Base-by-base conservation (phyloP, 1,140 invertebrate species). In the Drosophila bifasciata region DNA sequence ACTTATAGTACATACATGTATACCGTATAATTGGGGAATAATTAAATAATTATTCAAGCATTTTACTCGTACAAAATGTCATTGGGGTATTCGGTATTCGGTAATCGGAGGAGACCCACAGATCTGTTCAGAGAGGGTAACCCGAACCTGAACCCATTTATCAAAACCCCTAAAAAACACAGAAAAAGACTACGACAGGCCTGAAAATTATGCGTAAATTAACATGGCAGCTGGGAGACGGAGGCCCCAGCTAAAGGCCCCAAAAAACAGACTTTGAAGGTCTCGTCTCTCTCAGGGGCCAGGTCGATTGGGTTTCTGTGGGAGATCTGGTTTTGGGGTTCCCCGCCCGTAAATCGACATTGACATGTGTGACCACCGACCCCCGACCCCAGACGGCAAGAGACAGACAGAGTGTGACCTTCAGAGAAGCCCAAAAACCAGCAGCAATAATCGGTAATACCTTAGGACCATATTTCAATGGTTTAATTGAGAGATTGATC, bases 131-230 rank as follows among this genome's bases (percentile, higher is more conserved):
- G 17, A 25, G 23, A 36, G 32, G 32, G 49, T 41, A 40, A 56
- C 41, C 32, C 32, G 49, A 67, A 68, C 63, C 25, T 17, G 60
- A 71, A 49, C 70, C 40, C 71, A 84, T 85, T 85, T 76, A 76
- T 84, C 80, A 84, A 85, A 76, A 71, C 40, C 53, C 25, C 58
- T 39, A 56, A 45, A 56, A 63, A 58, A 32, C 21, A 50, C 46
- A 52, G 16, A 46, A 74, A 62, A 52, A 48, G 32, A 66, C 40
- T 59, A 50, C 51, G 76, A 84, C 76, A 85, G 59, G 76, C 71
- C 61, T 45, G 45, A 80, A 84, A 84, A 79, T 72, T 73, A 85
- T 84, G 80, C 76, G 80, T 73, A 73, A 79, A 80, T 84, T 85
- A 79, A 64, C 80, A 53, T 84, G 79, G 66, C 75, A 81, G 73